Evolutionary conservation across 2,113 vertebrate genomes (phyloP).

Genomic region (Plecotus auritus): DNA sequence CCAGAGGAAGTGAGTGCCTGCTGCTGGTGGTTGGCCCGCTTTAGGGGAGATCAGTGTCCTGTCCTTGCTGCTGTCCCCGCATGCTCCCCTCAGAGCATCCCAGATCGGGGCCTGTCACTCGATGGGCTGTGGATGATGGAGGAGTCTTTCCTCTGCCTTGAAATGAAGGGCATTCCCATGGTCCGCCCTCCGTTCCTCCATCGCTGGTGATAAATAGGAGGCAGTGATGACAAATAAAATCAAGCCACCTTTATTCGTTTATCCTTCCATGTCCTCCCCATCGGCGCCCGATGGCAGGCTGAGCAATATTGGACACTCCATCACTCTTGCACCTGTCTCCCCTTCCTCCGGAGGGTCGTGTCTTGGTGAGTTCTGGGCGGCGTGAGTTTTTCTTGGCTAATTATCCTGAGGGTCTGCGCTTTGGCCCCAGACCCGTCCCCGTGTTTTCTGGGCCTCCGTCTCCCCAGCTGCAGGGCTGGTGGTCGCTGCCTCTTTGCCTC

Average conservation of each 20-base stretch:
- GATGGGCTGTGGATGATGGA: not conserved
- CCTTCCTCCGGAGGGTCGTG: not conserved
- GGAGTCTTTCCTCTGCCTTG: not conserved
- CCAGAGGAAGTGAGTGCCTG: not conserved
- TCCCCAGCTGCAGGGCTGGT: not conserved
- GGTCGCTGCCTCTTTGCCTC: fast-evolving
- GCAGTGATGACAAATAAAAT: not conserved
- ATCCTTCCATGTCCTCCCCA: not conserved
- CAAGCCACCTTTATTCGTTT: not conserved
- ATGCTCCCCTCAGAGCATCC: not conserved
- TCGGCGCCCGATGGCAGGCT: not conserved
- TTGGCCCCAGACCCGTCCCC: not conserved
- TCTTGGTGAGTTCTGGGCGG: not conserved
- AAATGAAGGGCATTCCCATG: not conserved
- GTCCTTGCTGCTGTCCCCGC: not conserved
- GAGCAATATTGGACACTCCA: not conserved
- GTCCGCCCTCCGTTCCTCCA: not conserved
- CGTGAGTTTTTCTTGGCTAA: not conserved
- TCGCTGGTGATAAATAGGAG: not conserved
- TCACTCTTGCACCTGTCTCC: not conserved
- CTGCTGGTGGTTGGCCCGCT: not conserved
- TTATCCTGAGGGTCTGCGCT: not conserved
- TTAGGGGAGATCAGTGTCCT: not conserved
- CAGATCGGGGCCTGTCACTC: not conserved
- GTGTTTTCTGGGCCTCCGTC: not conserved